Conservation (phyloP, 1,140 invertebrate species). For the Drosophila arizonae region DNA sequence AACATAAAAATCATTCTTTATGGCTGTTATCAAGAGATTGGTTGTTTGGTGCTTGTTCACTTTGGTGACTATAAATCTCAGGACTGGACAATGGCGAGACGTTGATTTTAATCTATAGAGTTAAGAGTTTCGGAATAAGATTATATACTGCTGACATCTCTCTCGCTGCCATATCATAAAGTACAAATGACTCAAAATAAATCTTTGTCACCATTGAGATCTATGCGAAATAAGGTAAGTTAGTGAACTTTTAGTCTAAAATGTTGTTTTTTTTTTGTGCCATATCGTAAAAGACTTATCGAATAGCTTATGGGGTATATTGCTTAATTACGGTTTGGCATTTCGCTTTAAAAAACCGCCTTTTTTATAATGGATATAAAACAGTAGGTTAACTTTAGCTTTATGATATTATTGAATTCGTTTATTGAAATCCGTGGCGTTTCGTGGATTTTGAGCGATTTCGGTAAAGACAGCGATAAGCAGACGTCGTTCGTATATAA, state of each 20-base stretch:
- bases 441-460: constrained; percentile 36
- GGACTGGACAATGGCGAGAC: not conserved
- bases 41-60: constrained; percentile 6
- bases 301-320: constrained; percentile 35
- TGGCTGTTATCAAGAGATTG: constrained; percentile 10
- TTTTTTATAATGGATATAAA: constrained; percentile 59
- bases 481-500: constrained; percentile 23
- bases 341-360: constrained; percentile 44
- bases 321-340: constrained; percentile 27
- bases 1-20: constrained; percentile 34
- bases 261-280: not conserved
- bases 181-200: constrained; percentile 8
- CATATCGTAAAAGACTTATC: constrained; percentile 45
- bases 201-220: not conserved
- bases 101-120: constrained; percentile 26
- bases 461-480: constrained; percentile 32
- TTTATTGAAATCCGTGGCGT: constrained; percentile 36
- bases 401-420: constrained; percentile 46
- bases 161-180: constrained; percentile 1
- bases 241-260: not conserved
- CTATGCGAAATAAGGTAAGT: not conserved
- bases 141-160: constrained; percentile 9
- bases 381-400: constrained; percentile 31
- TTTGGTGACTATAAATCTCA: constrained; percentile 21
- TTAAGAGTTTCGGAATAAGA: constrained; percentile 18